phyloP scores from a whole-genome alignment of 2,113 vertebrate genomes.

The Erythrolamprus reginae region DNA sequence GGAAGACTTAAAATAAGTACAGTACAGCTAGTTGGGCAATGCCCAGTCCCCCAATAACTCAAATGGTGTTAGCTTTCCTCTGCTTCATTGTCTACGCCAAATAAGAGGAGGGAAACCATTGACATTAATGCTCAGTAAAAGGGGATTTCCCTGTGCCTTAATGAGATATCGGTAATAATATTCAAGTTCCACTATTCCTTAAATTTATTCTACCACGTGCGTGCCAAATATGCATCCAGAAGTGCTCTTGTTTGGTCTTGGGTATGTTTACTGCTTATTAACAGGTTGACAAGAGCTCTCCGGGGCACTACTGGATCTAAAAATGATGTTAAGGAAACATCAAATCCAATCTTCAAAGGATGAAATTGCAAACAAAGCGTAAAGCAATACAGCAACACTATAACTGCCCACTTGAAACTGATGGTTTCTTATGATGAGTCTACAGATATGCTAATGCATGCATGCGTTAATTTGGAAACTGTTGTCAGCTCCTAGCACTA shows the following conservation, averaged over 20 bases:
- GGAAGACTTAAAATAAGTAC: not conserved
- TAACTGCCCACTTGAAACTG: not conserved
- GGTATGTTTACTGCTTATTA: not conserved
- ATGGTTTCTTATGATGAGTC: not conserved
- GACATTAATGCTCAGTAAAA: not conserved
- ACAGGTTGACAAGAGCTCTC: not conserved
- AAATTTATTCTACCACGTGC: not conserved
- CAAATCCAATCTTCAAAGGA: not conserved
- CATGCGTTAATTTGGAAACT: not conserved
- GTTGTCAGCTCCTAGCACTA: not conserved
- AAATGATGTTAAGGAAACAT: not conserved
- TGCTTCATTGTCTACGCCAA: not conserved
- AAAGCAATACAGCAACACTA: not conserved
- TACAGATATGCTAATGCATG: not conserved
- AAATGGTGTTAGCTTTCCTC: not conserved
- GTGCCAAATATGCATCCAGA: not conserved
- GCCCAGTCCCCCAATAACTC: not conserved
- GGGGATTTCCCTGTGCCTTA: not conserved
- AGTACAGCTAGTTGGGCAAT: not conserved
- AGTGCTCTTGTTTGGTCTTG: not conserved
- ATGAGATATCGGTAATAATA: not conserved
- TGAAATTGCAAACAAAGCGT: not conserved
- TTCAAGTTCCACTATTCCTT: not conserved
- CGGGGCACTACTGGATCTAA: not conserved
- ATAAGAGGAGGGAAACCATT: not conserved